Evolutionary conservation across 2,113 vertebrate genomes (phyloP).

Genomic region (Tautogolabrus adspersus): DNA sequence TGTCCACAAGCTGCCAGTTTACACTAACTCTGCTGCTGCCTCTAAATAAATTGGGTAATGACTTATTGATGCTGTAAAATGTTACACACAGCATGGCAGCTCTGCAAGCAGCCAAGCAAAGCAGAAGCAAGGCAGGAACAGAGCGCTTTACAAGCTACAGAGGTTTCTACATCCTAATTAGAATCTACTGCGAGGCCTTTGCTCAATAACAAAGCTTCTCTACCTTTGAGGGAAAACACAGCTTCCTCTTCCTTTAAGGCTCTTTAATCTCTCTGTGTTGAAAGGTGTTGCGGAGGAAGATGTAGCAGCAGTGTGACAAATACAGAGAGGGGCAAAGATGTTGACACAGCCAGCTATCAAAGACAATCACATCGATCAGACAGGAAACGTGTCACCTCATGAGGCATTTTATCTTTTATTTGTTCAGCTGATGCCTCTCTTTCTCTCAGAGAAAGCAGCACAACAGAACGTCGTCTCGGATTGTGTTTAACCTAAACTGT

Average conservation of each 20-base stretch:
- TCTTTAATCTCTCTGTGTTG: slow-evolving; percentile 48
- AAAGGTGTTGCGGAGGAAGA: slow-evolving; percentile 50
- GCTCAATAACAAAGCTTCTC: slow-evolving; percentile 45
- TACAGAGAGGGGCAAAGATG: slow-evolving; percentile 49
- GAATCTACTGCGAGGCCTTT: slow-evolving; percentile 31
- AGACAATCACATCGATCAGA: slow-evolving; percentile 68
- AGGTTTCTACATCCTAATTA: slow-evolving; percentile 54
- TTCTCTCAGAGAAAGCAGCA: slow-evolving; percentile 5
- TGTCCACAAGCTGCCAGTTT: slow-evolving; percentile 10
- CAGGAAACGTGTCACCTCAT: slow-evolving; percentile 55
- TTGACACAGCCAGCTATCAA: slow-evolving; percentile 67
- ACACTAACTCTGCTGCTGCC: not conserved
- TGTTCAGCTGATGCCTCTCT: slow-evolving; percentile 33
- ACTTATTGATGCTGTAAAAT: slow-evolving; percentile 39
- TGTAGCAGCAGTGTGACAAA: slow-evolving; percentile 35
- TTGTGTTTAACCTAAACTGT: slow-evolving; percentile 16
- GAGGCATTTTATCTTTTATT: slow-evolving; percentile 62
- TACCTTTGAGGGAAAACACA: slow-evolving; percentile 41
- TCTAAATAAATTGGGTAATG: slow-evolving; percentile 11
- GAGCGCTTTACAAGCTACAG: slow-evolving; percentile 7
- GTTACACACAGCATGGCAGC: not conserved
- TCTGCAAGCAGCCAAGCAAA: slow-evolving; percentile 13
- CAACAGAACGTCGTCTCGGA: not conserved
- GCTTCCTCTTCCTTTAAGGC: slow-evolving; percentile 35
- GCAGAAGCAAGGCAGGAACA: slow-evolving; percentile 1